Conservation (phyloP, 2,888 invertebrate genomes). For the Sphaerophoria rueppellii region DNA sequence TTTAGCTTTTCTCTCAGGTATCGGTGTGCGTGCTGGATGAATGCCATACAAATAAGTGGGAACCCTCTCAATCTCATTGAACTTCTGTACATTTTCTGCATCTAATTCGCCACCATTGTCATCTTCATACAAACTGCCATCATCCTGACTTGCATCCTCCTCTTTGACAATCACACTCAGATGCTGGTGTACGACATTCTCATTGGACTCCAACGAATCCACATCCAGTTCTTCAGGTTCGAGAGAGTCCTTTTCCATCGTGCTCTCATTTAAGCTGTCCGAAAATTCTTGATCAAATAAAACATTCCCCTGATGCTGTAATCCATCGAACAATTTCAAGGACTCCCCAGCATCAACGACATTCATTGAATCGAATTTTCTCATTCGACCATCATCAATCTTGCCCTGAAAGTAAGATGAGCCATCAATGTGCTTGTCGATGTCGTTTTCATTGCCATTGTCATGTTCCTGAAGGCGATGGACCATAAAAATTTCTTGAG, state of each 20-base stretch:
- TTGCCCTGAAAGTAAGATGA: slow-evolving; percentile 14
- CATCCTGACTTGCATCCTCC: slow-evolving; percentile 42
- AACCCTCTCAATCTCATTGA: slow-evolving; percentile 73
- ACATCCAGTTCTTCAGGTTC: slow-evolving; percentile 64
- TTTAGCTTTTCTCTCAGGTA: slow-evolving; percentile 32
- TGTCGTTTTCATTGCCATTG: slow-evolving; percentile 32
- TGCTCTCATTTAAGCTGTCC: slow-evolving; percentile 68
- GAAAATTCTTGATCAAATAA: slow-evolving; percentile 69
- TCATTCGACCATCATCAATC: slow-evolving; percentile 16
- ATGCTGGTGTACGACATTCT: slow-evolving; percentile 41
- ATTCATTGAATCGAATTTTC: slow-evolving; percentile 51
- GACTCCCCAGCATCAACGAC: slow-evolving; percentile 53
- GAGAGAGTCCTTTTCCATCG: slow-evolving; percentile 70
- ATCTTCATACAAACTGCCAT: slow-evolving; percentile 52
- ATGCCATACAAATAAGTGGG: slow-evolving; percentile 75
- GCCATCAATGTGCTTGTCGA: slow-evolving; percentile 37
- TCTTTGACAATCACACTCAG: slow-evolving; percentile 45
- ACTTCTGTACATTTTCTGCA: slow-evolving; percentile 28
- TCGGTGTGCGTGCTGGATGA: slow-evolving; percentile 55
- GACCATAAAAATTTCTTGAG: slow-evolving; percentile 41
- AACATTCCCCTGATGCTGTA: slow-evolving; percentile 39
- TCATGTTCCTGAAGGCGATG: slow-evolving; percentile 28
- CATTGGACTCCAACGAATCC: slow-evolving; percentile 67
- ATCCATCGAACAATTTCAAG: slow-evolving; percentile 51
- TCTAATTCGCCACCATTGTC: slow-evolving; percentile 21